Conservation (phyloP, 1,140 invertebrate genomes). For the Cylas formicarius region DNA sequence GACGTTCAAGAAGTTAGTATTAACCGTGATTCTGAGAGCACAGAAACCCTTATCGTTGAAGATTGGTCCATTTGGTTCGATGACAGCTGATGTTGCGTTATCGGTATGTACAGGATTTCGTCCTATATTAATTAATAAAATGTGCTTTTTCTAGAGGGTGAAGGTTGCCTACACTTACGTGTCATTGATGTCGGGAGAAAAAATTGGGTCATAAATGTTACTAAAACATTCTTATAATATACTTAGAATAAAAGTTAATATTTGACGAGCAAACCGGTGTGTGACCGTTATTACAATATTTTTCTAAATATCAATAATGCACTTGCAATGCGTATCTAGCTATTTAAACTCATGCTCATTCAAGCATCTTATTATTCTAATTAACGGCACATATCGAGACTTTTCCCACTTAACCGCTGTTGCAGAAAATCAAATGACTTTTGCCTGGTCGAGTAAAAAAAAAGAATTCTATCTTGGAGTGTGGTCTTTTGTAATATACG, state of each 20-base stretch:
- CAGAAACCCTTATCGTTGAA: not conserved
- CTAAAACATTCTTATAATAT: slow-evolving; percentile 2
- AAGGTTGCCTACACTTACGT: not conserved
- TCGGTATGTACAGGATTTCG: not conserved
- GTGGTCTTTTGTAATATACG: no score
- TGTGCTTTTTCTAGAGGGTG: not conserved
- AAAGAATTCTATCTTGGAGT: no score
- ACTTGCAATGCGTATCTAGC: no score
- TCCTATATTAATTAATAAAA: not conserved
- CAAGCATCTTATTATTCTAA: no score
- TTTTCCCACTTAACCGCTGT: no score
- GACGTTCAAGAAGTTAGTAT: not conserved
- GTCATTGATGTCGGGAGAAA: no score
- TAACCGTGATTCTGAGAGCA: not conserved
- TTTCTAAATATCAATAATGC: no score
- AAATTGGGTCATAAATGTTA: not conserved
- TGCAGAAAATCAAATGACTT: no score
- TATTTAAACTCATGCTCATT: no score
- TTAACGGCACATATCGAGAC: no score
- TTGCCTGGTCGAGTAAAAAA: no score
- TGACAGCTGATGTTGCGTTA: not conserved
- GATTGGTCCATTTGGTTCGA: not conserved
- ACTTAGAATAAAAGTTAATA: not conserved
- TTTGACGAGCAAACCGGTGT: not conserved
- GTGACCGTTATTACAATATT: no score